Percentiles rank a stretch among this genome's conserved stretches.
These are phyloP conservation scores for Aphidoletes aphidimyza DNA, from an alignment of 2,888 invertebrate species.

Conservation along the genomic window DNA sequence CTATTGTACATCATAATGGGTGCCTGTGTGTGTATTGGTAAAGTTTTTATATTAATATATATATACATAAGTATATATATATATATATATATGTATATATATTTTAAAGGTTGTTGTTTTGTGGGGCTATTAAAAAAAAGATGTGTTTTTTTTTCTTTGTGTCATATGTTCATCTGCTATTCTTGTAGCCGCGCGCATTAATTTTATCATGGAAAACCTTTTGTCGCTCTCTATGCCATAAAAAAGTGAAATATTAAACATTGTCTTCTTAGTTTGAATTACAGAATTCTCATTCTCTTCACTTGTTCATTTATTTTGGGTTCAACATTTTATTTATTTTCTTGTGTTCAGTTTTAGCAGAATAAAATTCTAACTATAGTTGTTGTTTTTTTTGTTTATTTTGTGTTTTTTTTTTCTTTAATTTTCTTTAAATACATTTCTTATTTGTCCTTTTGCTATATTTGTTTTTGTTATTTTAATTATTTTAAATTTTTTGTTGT, in stretches of 20 bases:
- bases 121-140: too few relatives aligned
- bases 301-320: neutral
- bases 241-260: neutral
- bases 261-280: neutral
- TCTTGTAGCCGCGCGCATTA: too few relatives aligned
- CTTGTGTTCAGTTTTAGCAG: constrained; percentile 25
- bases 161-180: too few relatives aligned
- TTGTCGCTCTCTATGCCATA: neutral
- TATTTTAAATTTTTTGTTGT: neutral
- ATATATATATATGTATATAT: too few relatives aligned
- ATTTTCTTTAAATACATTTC: neutral
- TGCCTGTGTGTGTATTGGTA: neutral
- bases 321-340: too few relatives aligned
- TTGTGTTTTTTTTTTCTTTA: too few relatives aligned
- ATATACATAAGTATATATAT: too few relatives aligned
- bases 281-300: neutral
- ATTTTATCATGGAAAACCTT: too few relatives aligned
- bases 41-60: neutral
- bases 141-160: too few relatives aligned
- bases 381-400: too few relatives aligned
- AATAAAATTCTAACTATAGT: constrained; percentile 24
- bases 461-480: neutral
- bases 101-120: too few relatives aligned
- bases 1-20: constrained; percentile 3
- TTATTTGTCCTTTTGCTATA: neutral